A percentile compares a stretch with the other conserved stretches of the same genome.
Evolutionary conservation across 2,797 vertebrate genomes (phyloP).

Genomic region (Muscicapa comitata): DNA sequence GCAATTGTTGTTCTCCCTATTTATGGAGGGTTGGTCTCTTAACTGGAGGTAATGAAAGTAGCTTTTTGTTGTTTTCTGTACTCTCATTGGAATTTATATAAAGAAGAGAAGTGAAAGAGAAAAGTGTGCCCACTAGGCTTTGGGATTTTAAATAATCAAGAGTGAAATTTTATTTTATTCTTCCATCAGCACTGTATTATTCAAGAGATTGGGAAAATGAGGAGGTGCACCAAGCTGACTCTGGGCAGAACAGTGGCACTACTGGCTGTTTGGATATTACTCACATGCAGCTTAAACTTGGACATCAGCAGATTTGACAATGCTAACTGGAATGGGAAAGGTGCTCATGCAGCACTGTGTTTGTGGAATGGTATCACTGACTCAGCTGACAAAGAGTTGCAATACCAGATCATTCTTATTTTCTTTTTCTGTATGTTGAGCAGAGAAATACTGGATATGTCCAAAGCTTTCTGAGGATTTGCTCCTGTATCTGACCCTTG

Average conservation of each 20-base stretch:
- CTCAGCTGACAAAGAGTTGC: rapidly evolving
- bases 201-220: not conserved
- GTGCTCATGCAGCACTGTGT: not conserved
- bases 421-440: not conserved
- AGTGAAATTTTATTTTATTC: not conserved
- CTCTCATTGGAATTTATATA: not conserved
- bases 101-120: not conserved
- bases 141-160: not conserved
- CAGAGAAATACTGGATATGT: not conserved
- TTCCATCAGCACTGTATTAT: not conserved
- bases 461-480: not conserved
- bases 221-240: not conserved
- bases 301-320: not conserved
- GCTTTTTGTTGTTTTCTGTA: not conserved
- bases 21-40: not conserved
- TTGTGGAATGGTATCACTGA: not conserved
- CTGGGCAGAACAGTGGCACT: not conserved
- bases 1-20: not conserved
- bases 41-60: not conserved
- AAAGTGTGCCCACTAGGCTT: not conserved
- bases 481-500: not conserved
- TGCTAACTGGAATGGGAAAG: not conserved
- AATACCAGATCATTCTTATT: not conserved
- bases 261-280: not conserved
- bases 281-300: not conserved